Conservation (phyloP, 2,797 vertebrate genomes). For the Tamandua tetradactyla region DNA sequence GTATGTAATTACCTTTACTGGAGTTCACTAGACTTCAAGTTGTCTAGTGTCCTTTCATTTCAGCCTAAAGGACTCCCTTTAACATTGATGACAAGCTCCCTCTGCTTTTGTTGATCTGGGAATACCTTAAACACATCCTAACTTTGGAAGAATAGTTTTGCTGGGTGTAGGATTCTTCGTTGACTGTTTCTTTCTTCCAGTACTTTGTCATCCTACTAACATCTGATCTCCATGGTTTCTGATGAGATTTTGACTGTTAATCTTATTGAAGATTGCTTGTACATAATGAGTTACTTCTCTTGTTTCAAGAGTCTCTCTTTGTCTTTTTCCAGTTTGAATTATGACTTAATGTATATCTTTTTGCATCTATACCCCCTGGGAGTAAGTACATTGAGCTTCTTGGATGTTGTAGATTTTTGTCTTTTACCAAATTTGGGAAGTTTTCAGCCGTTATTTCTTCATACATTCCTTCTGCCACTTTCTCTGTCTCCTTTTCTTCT, state of each 20-base stretch:
- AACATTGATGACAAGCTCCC: not conserved
- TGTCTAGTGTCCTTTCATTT: not conserved
- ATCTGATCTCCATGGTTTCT: not conserved
- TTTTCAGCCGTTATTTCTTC: not conserved
- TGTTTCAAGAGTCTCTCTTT: not conserved
- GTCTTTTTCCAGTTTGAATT: not conserved
- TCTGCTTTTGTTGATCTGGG: not conserved
- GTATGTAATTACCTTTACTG: not conserved
- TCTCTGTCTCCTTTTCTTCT: not conserved
- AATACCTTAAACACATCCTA: not conserved
- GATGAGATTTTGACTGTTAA: not conserved
- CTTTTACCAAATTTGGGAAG: not conserved
- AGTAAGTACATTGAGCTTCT: not conserved
- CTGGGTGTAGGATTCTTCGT: not conserved
- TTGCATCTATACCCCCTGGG: not conserved
- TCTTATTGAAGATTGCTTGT: not conserved
- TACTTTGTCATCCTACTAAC: not conserved
- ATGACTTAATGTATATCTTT: not conserved
- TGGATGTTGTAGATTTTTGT: not conserved
- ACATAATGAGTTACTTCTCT: not conserved
- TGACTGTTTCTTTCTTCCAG: not conserved
- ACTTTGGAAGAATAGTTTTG: slow-evolving; percentile 11
- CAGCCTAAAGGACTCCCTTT: not conserved
- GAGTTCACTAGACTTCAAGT: not conserved
- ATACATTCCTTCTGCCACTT: not conserved